phyloP scores from a whole-genome alignment of 1,140 invertebrate genomes.

The Micrasema minimum region DNA sequence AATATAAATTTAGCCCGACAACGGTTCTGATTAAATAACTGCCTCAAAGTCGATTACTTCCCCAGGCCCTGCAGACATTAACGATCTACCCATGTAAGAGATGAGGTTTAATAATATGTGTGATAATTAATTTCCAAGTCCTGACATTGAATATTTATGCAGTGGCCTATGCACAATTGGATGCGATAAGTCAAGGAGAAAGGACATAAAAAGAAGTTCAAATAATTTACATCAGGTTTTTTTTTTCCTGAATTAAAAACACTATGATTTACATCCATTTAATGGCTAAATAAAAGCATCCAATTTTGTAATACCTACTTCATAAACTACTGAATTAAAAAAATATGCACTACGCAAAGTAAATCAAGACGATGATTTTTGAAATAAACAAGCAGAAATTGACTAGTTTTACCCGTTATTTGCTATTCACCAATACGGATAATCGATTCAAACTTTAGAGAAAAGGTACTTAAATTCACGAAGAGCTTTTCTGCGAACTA shows the following conservation, averaged over 20 bases:
- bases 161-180: no score
- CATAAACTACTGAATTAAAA: no score
- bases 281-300: no score
- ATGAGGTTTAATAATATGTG: not conserved
- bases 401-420: not conserved
- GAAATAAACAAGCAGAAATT: not conserved
- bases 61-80: not conserved
- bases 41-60: not conserved
- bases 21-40: no score
- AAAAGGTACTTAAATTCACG: not conserved
- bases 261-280: no score
- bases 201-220: no score
- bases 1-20: conserved; percentile 6
- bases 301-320: no score
- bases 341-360: no score
- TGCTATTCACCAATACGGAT: not conserved
- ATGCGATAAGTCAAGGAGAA: no score
- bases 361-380: not conserved
- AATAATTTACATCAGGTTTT: no score
- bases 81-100: not conserved
- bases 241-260: no score
- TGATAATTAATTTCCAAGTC: not conserved
- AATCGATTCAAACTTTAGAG: not conserved
- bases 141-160: not conserved
- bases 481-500: not conserved